Evolutionary conservation across 2,797 vertebrate species (phyloP).

Genomic region (Chrysocyon brachyurus): DNA sequence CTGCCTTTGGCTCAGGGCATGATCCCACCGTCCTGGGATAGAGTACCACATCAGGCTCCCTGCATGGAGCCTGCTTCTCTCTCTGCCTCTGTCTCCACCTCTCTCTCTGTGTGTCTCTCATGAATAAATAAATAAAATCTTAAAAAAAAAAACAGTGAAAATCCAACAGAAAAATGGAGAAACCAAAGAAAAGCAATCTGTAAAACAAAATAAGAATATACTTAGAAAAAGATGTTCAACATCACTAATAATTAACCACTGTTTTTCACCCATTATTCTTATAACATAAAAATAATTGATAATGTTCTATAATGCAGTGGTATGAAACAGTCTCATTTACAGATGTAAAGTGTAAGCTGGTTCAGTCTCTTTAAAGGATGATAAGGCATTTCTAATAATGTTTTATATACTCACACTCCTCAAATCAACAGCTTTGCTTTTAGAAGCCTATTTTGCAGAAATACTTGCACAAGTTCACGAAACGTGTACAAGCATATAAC

Average conservation of each 20-base stretch:
- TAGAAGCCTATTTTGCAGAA: conserved; percentile 37
- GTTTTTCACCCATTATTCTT: conserved; percentile 42
- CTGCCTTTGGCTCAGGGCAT: too few species aligned
- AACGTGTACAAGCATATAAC: conserved; percentile 11
- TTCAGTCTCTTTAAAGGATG: not conserved
- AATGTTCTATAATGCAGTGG: not conserved
- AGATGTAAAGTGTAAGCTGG: not conserved
- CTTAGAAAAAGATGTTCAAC: not conserved
- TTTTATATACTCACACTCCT: not conserved
- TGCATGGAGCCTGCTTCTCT: too few species aligned
- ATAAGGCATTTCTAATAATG: not conserved
- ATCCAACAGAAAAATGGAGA: conserved; percentile 47
- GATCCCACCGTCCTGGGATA: too few species aligned
- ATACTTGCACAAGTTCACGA: not conserved
- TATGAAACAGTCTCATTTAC: not conserved
- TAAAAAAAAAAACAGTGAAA: not conserved
- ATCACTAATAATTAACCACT: not conserved
- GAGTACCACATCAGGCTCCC: too few species aligned
- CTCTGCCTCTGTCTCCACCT: too few species aligned
- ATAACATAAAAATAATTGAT: not conserved
- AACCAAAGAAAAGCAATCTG: not conserved
- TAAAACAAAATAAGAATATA: not conserved
- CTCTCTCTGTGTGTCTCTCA: too few species aligned
- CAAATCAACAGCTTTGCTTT: conserved; percentile 28
- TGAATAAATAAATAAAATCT: too few species aligned